Evolutionary conservation across 2,113 vertebrate species (phyloP), one percentile per base, ranked within the genome.

Genomic region (Stomatorhinus ivindoensis): DNA sequence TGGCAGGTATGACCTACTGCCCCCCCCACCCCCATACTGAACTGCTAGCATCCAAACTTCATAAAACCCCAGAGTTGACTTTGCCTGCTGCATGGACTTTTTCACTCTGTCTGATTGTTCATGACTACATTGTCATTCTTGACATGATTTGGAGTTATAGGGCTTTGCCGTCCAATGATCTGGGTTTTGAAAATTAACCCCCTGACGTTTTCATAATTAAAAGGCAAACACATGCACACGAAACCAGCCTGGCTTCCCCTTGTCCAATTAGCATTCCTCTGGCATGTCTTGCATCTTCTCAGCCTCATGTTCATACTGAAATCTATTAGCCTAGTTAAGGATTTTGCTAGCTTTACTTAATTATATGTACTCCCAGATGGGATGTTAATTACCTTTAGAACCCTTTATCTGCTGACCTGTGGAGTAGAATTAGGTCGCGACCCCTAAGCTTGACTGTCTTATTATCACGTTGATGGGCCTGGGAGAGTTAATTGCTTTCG

Each of bases 1-100:
- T 99, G 98, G 98, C 96, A 98, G 98, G 98, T 98, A 94, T 92
- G 94, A 11, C 47, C 47, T 48, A 48, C 9, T 48, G 10, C 48
- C 48, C 17, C 11, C 51, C 51, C 53, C 53, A 21, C 19, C 53
- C 4, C 5, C 19, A 55, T 21, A 21, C 5, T 21, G 53, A 55
- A 55, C 53, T 19, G 17, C 51, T 55, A 55, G 53, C 19, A 5
- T 55, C 53, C 19, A 21, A 55, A 21, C 53, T 55, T 21, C 53
- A 21, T 21, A 55, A 53, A 19, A 53, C 15, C 51, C 17, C 51
- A 53, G 51, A 53, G 17, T 1, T 53, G 51, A 53, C 51, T 53
- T 53, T 53, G 53, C 19, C 53, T 55, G 53, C 82, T 1, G 3
- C 39, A 46, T 47, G 80, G 39, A 83, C 7, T 83, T 83, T n/a